Evolutionary conservation across 23 tunicate species (phyloP).

Genomic region (Styela clava): DNA sequence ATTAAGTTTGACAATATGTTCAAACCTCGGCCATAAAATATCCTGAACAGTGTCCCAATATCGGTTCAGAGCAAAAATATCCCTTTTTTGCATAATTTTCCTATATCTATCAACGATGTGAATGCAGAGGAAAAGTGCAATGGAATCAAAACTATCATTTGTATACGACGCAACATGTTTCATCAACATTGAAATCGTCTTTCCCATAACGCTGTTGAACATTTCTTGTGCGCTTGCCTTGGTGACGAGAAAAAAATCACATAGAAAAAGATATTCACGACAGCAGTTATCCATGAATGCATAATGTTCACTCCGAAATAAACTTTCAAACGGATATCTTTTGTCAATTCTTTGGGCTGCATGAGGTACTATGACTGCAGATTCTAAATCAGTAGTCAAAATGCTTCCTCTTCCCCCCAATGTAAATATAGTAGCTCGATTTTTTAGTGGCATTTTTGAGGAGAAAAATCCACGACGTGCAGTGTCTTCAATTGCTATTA

Average conservation of each 20-base stretch:
- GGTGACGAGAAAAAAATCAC: slow-evolving; percentile 88
- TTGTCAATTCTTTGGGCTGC: slow-evolving; percentile 75
- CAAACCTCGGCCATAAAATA: slow-evolving; percentile 94
- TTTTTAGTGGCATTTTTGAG: slow-evolving; percentile 54
- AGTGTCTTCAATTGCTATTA: slow-evolving; percentile 81
- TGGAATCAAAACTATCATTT: slow-evolving; percentile 73
- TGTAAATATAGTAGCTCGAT: slow-evolving; percentile 75
- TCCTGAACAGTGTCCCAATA: slow-evolving; percentile 84
- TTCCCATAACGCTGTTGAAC: slow-evolving; percentile 70
- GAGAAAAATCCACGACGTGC: slow-evolving; percentile 75
- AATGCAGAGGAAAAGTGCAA: slow-evolving; percentile 85
- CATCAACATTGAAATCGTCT: slow-evolving; percentile 57
- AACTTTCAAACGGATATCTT: slow-evolving; percentile 67
- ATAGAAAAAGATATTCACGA: slow-evolving; percentile 78
- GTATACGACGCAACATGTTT: slow-evolving; percentile 73
- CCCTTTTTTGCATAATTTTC: slow-evolving; percentile 69
- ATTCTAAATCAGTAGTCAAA: slow-evolving; percentile 51
- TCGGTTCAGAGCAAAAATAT: slow-evolving; percentile 53
- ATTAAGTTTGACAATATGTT: slow-evolving; percentile 63
- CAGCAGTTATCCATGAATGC: slow-evolving; percentile 80
- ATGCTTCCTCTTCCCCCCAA: slow-evolving; percentile 64
- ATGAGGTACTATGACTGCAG: slow-evolving; percentile 91
- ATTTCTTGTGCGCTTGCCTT: slow-evolving; percentile 59
- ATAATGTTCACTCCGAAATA: slow-evolving; percentile 79
- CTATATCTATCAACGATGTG: slow-evolving; percentile 75